Evolutionary conservation across 37 sponge, comb jelly and placozoan species (phyloP).

Genomic region (Axinella damicornis): DNA sequence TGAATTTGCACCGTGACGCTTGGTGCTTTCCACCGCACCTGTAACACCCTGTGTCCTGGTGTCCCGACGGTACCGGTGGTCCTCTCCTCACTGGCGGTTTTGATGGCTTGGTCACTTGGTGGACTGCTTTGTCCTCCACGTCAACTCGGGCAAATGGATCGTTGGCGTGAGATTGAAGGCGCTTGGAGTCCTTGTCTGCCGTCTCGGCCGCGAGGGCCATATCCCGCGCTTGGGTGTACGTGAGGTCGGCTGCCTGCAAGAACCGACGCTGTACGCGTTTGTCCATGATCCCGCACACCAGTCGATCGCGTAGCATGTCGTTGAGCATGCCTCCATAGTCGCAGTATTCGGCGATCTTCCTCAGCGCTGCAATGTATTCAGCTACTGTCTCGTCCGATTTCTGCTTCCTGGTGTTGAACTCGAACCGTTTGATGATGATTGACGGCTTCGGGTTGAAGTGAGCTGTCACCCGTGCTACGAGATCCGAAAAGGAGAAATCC

Average conservation of each 20-base stretch:
- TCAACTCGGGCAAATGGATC: too few relatives aligned
- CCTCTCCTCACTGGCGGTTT: too few relatives aligned
- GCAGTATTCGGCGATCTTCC: slow-evolving; percentile 31
- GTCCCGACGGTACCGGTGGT: too few relatives aligned
- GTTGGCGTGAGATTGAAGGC: too few relatives aligned
- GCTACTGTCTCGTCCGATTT: background rate
- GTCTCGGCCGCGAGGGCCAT: background rate
- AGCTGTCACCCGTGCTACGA: slow-evolving; percentile 15
- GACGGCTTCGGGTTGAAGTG: slow-evolving; percentile 21
- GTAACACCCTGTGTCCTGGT: background rate
- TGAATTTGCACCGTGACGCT: background rate
- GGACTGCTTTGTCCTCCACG: too few relatives aligned
- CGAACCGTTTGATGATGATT: slow-evolving; percentile 1
- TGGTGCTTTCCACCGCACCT: background rate
- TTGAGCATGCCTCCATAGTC: slow-evolving; percentile 18
- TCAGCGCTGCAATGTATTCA: slow-evolving; percentile 6
- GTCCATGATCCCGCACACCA: slow-evolving; percentile 11
- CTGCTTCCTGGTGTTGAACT: slow-evolving; percentile 3
- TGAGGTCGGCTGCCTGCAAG: background rate
- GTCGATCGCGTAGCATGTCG: slow-evolving; percentile 25
- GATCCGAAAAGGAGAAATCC: slow-evolving; percentile 12
- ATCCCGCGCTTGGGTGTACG: background rate
- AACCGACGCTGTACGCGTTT: background rate
- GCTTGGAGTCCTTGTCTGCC: background rate
- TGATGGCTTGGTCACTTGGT: too few relatives aligned